A percentile compares a stretch with the other conserved stretches of the same genome.
Evolutionary conservation across 2,113 vertebrate species (phyloP).

Genomic region (Rynchops niger): DNA sequence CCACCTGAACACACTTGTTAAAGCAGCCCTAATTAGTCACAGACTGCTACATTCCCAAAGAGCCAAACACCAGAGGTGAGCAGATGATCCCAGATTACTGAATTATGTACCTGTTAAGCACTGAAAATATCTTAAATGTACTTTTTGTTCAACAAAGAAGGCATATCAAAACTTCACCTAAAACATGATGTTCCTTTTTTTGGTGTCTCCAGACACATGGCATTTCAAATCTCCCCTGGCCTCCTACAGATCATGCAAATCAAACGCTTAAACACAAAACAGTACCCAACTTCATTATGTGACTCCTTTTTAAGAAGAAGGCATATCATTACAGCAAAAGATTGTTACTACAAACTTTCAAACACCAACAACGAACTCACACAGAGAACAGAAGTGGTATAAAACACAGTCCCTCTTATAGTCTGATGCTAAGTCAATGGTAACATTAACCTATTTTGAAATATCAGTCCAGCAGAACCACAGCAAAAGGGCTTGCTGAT

Average conservation of each 20-base stretch:
- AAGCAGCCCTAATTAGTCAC: not conserved
- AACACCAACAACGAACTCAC: rapidly evolving
- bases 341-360: not conserved
- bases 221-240: not conserved
- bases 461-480: not conserved
- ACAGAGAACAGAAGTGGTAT: not conserved
- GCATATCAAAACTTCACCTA: not conserved
- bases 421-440: not conserved
- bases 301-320: not conserved
- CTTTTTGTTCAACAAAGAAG: not conserved
- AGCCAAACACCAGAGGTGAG: not conserved
- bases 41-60: not conserved
- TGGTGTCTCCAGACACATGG: not conserved
- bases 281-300: not conserved
- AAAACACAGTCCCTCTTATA: not conserved
- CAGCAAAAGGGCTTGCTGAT: not conserved
- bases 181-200: not conserved
- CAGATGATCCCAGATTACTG: not conserved
- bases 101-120: not conserved
- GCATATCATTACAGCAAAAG: not conserved
- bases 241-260: not conserved
- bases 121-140: not conserved
- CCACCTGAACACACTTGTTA: not conserved
- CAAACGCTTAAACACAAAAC: not conserved
- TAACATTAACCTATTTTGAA: not conserved